Conservation (phyloP, 2,888 invertebrate genomes). For the Colostygia pectinataria region DNA sequence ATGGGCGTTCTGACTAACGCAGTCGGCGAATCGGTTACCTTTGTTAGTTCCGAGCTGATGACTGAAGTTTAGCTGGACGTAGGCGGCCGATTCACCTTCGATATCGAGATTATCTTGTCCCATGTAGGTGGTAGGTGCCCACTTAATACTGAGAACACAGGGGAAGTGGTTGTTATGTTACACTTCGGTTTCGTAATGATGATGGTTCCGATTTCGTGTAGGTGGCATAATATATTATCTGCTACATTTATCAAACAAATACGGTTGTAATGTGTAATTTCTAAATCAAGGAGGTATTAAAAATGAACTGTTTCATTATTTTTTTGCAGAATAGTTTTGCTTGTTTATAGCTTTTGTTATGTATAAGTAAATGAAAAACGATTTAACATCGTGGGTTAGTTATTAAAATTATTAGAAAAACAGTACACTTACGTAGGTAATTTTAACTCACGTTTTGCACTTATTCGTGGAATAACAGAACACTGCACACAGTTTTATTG, state of each 20-base stretch:
- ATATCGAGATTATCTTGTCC: slow-evolving; percentile 64
- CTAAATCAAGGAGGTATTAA: too few relatives aligned
- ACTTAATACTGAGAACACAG: slow-evolving; percentile 51
- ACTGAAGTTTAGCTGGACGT: slow-evolving; percentile 65
- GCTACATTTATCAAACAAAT: slow-evolving; percentile 39
- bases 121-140: slow-evolving; percentile 66
- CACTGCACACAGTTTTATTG: too few relatives aligned
- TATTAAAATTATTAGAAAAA: too few relatives aligned
- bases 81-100: slow-evolving; percentile 78
- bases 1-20: slow-evolving; percentile 73
- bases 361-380: too few relatives aligned
- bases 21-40: slow-evolving; percentile 73
- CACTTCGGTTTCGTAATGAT: slow-evolving; percentile 58
- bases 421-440: too few relatives aligned
- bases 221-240: slow-evolving; percentile 41
- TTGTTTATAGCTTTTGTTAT: too few relatives aligned
- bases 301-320: too few relatives aligned
- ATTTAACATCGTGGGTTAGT: too few relatives aligned
- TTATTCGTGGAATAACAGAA: too few relatives aligned
- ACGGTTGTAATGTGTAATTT: too few relatives aligned
- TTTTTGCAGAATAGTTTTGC: too few relatives aligned
- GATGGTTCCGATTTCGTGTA: slow-evolving; percentile 48
- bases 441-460: too few relatives aligned
- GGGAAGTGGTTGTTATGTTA: slow-evolving; percentile 54
- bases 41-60: slow-evolving; percentile 71